Evolutionary conservation across 2,113 vertebrate species (phyloP).

Genomic region (Carlito syrichta): DNA sequence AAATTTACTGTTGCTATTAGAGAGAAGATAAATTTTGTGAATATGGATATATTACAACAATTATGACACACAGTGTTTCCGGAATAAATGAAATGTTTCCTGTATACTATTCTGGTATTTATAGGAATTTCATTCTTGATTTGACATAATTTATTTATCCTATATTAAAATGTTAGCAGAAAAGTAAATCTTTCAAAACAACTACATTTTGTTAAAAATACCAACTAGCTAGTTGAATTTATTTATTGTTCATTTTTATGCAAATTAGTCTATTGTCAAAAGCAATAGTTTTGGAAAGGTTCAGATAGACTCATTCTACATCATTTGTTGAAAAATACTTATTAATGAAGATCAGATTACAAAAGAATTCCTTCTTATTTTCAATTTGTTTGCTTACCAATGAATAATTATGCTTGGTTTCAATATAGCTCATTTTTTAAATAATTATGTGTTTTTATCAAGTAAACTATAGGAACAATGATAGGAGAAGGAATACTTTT

Average conservation of each 20-base stretch:
- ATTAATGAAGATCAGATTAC: not conserved
- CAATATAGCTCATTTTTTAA: not conserved
- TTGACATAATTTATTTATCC: not conserved
- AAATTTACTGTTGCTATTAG: conserved; percentile 42
- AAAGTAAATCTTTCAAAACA: not conserved
- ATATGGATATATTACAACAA: not conserved
- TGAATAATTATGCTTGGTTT: not conserved
- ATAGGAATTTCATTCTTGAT: not conserved
- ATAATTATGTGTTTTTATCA: no score
- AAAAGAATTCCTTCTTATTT: not conserved
- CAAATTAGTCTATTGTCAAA: not conserved
- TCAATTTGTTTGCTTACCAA: not conserved
- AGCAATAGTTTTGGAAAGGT: not conserved
- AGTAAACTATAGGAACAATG: no score
- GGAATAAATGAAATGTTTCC: conserved; percentile 30
- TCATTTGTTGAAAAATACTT: not conserved
- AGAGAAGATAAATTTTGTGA: conserved; percentile 51
- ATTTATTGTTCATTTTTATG: not conserved
- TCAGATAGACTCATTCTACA: not conserved
- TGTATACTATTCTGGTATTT: not conserved
- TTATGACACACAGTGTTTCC: not conserved
- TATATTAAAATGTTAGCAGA: not conserved
- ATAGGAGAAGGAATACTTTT: no score
- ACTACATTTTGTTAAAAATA: not conserved
- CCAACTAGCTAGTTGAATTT: not conserved